Percentiles rank a stretch among this genome's conserved stretches.
Evolutionary conservation across 2,113 vertebrate species (phyloP).

Genomic region (Rhadina sibilatrix): DNA sequence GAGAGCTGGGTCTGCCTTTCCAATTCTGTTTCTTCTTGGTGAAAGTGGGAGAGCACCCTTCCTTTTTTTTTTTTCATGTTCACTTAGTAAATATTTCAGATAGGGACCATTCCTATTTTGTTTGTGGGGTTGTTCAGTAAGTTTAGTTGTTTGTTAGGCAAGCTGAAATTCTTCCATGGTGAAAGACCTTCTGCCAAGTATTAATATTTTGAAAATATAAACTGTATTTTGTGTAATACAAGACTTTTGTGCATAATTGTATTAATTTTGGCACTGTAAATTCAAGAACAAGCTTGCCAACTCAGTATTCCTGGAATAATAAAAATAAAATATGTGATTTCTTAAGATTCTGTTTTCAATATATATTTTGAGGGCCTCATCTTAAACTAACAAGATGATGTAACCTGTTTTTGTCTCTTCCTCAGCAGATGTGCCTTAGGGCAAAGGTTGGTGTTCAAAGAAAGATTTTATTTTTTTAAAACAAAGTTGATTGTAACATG

Average conservation of each 20-base stretch:
- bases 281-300: conserved; percentile 12
- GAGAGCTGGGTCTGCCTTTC: background rate
- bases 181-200: conserved; percentile 6
- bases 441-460: conserved; percentile 56
- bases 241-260: conserved; percentile 26
- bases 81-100: background rate
- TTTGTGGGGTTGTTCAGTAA: background rate
- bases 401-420: conserved; percentile 52
- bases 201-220: conserved; percentile 41
- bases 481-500: conserved; percentile 41
- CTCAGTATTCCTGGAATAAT: conserved; percentile 57
- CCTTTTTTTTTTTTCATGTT: background rate
- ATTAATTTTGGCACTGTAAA: conserved; percentile 34
- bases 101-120: background rate
- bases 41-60: background rate
- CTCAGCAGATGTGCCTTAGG: conserved; percentile 55
- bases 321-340: conserved; percentile 51
- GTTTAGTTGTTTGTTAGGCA: background rate
- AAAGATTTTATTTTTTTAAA: conserved; percentile 49
- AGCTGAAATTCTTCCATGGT: conserved; percentile 23
- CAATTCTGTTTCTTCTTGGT: background rate
- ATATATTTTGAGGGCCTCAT: conserved; percentile 41
- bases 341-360: conserved; percentile 47
- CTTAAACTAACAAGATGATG: conserved; percentile 56
- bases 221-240: conserved; percentile 25